phyloP scores from a whole-genome alignment of 2,113 vertebrate genomes.

The Hippocampus abdominalis region DNA sequence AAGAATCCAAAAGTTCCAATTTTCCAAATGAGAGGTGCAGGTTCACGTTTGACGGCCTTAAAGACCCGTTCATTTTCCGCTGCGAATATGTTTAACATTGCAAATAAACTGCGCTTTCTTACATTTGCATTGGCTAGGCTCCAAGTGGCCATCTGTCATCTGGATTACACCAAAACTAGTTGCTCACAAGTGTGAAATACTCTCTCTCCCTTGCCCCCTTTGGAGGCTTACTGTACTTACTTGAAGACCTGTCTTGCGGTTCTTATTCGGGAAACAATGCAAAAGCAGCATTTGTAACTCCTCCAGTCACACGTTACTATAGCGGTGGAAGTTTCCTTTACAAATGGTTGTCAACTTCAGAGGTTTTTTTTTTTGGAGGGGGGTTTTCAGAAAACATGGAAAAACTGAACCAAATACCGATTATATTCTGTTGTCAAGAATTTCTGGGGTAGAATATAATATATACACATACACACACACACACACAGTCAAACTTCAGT shows the following conservation, averaged over 20 bases:
- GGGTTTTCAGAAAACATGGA: no score
- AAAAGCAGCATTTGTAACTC: background rate
- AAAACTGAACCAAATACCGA: no score
- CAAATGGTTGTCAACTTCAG: no score
- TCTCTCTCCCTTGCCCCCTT: background rate
- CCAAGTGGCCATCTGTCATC: slow-evolving; percentile 7
- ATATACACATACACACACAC: no score
- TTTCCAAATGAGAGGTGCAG: background rate
- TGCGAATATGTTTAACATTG: background rate
- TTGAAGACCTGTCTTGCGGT: background rate
- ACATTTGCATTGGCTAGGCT: background rate
- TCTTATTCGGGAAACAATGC: background rate
- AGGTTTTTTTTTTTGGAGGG: no score
- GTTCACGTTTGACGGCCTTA: background rate
- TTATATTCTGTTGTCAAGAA: no score
- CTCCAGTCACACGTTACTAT: background rate
- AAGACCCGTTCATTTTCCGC: background rate
- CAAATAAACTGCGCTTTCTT: background rate
- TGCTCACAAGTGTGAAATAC: background rate
- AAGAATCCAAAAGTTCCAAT: background rate
- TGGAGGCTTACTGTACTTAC: background rate
- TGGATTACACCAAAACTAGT: slow-evolving; percentile 3
- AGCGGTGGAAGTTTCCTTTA: background rate
- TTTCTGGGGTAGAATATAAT: no score
- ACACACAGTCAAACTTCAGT: no score